Percentiles rank a stretch among this genome's conserved stretches.
phyloP scores from a whole-genome alignment of 2,797 vertebrate species.

The Eospalax fontanierii region DNA sequence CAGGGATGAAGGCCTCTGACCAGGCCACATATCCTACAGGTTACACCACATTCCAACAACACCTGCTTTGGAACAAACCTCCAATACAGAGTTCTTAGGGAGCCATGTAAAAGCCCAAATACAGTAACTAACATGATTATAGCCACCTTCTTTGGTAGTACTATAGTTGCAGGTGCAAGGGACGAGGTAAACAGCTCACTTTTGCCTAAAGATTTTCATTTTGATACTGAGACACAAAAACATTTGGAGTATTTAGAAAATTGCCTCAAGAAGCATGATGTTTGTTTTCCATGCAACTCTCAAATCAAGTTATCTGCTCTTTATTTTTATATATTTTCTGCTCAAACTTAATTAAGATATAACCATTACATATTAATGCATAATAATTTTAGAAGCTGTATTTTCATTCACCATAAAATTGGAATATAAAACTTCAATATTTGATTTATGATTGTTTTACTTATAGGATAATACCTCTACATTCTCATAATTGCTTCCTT shows the following conservation, averaged over 20 bases:
- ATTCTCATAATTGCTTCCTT: slow-evolving; percentile 60
- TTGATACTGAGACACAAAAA: slow-evolving; percentile 13
- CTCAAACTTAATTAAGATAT: slow-evolving; percentile 16
- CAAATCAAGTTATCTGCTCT: slow-evolving; percentile 21
- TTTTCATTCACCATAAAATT: background rate
- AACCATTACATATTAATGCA: slow-evolving; percentile 3
- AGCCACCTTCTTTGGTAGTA: background rate
- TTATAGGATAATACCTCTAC: background rate
- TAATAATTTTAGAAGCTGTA: slow-evolving; percentile 4
- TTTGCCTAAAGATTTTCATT: slow-evolving; percentile 27
- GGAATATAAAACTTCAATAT: slow-evolving; percentile 42
- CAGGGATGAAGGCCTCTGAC: background rate
- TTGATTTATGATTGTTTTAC: slow-evolving; percentile 61
- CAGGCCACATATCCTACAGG: background rate
- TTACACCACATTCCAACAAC: background rate
- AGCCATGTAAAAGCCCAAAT: background rate
- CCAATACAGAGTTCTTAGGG: background rate
- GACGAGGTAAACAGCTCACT: background rate
- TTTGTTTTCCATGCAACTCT: too few species aligned
- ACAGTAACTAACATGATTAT: background rate
- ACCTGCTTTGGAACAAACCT: background rate
- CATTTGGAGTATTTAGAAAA: background rate
- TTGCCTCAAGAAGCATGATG: too few species aligned
- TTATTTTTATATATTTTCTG: slow-evolving; percentile 55
- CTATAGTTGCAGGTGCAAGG: background rate